phyloP scores from a whole-genome alignment of 2,113 vertebrate genomes.

The Thalassoma bifasciatum region DNA sequence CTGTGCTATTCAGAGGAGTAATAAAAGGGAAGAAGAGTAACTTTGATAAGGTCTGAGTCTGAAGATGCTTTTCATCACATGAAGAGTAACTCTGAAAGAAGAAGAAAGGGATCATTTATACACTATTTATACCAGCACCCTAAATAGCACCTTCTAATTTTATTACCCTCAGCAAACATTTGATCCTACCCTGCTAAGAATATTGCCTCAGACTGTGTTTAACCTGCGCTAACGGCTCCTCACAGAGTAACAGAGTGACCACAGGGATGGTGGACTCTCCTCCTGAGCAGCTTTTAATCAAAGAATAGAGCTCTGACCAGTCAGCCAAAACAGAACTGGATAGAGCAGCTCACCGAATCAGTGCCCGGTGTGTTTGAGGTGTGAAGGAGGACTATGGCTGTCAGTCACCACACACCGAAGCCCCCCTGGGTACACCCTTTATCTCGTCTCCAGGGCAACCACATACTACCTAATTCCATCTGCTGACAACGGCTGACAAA shows the following conservation, averaged over 20 bases:
- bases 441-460: constrained; percentile 75
- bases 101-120: constrained; percentile 2
- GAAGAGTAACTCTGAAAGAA: constrained; percentile 16
- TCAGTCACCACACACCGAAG: constrained; percentile 58
- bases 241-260: constrained; percentile 19
- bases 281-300: constrained; percentile 46
- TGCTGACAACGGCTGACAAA: constrained; percentile 61
- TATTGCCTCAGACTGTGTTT: background rate
- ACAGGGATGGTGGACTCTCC: background rate
- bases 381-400: constrained; percentile 48
- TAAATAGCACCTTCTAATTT: constrained; percentile 19
- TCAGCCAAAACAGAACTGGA: constrained; percentile 34
- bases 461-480: constrained; percentile 63
- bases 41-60: constrained; percentile 17
- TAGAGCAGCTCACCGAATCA: constrained; percentile 34
- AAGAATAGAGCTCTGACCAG: constrained; percentile 40
- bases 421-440: constrained; percentile 60
- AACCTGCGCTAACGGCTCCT: constrained; percentile 30
- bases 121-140: constrained; percentile 8
- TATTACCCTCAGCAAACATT: constrained; percentile 17
- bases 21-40: constrained; percentile 28
- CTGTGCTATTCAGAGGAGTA: constrained; percentile 28
- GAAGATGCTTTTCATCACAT: constrained; percentile 25
- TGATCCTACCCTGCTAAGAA: constrained; percentile 4
- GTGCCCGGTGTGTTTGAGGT: constrained; percentile 27